phyloP scores from a whole-genome alignment of 2,888 invertebrate species.

The Camponotus fellah region DNA sequence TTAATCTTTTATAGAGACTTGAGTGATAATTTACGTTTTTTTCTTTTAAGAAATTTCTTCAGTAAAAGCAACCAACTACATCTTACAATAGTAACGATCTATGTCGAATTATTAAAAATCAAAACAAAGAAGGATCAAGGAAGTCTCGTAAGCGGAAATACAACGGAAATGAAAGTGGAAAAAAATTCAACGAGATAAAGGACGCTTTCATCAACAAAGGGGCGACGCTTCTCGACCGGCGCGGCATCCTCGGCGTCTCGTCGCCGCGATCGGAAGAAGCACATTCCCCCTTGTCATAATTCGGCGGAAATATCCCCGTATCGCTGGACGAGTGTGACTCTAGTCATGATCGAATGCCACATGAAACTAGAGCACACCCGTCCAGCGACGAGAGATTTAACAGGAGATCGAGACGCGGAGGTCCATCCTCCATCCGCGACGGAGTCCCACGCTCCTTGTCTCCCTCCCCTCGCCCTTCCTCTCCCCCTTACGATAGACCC shows the following conservation, averaged over 20 bases:
- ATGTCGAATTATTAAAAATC: background rate
- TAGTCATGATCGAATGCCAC: constrained; percentile 82
- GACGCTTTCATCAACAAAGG: background rate
- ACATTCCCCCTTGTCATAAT: constrained; percentile 59
- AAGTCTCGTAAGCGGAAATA: background rate
- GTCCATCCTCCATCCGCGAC: background rate
- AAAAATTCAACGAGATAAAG: background rate
- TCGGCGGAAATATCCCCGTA: constrained; percentile 74
- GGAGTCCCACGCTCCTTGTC: background rate
- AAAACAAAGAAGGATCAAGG: background rate
- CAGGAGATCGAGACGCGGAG: background rate
- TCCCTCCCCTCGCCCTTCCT: background rate
- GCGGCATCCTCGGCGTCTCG: background rate
- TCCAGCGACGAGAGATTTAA: constrained; percentile 72
- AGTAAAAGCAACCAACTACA: background rate
- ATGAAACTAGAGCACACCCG: constrained; percentile 84
- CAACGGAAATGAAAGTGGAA: background rate
- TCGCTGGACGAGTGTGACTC: constrained; percentile 84
- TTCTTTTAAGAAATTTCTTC: background rate
- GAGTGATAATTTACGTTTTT: background rate
- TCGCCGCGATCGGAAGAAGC: background rate
- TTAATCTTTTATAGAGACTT: background rate
- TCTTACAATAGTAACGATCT: background rate
- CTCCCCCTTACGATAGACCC: background rate
- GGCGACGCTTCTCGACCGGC: constrained; percentile 4